Conservation (phyloP, 1,140 invertebrate species). For the Oncopeltus fasciatus region DNA sequence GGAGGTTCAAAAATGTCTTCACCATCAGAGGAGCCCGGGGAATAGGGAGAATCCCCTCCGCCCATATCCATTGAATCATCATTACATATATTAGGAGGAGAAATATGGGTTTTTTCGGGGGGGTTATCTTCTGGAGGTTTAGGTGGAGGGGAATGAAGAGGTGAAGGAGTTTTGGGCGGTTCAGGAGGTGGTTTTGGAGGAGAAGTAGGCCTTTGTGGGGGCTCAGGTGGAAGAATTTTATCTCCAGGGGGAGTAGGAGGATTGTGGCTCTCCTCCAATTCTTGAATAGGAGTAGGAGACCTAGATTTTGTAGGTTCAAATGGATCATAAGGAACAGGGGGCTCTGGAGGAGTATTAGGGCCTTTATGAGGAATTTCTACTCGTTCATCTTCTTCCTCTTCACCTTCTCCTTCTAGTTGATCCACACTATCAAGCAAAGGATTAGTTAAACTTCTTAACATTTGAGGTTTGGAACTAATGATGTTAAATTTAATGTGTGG, state of each 20-base stretch:
- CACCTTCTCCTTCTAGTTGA: constrained; percentile 31
- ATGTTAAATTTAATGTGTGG: constrained; percentile 54
- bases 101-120: constrained; percentile 7
- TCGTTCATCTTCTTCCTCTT: constrained; percentile 29
- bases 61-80: constrained; percentile 21
- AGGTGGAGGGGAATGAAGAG: constrained; percentile 4
- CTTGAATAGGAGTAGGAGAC: constrained; percentile 34
- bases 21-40: constrained; percentile 63
- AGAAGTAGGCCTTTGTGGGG: neutral
- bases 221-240: neutral
- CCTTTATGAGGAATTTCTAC: constrained; percentile 34
- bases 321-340: constrained; percentile 61
- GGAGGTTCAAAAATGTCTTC: constrained; percentile 76
- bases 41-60: constrained; percentile 57
- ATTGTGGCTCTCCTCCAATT: neutral
- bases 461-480: constrained; percentile 38
- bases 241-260: neutral
- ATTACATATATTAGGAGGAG: constrained; percentile 15
- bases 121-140: constrained; percentile 3
- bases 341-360: constrained; percentile 48
- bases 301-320: constrained; percentile 75
- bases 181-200: constrained; percentile 7
- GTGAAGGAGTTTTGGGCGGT: constrained; percentile 10
- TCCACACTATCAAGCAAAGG: constrained; percentile 34
- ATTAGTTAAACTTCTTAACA: constrained; percentile 39